Percentiles rank a stretch among this genome's conserved stretches.
phyloP scores from a whole-genome alignment of 53 echinoderm and acorn worm species.

The Paracentrotus lividus region DNA sequence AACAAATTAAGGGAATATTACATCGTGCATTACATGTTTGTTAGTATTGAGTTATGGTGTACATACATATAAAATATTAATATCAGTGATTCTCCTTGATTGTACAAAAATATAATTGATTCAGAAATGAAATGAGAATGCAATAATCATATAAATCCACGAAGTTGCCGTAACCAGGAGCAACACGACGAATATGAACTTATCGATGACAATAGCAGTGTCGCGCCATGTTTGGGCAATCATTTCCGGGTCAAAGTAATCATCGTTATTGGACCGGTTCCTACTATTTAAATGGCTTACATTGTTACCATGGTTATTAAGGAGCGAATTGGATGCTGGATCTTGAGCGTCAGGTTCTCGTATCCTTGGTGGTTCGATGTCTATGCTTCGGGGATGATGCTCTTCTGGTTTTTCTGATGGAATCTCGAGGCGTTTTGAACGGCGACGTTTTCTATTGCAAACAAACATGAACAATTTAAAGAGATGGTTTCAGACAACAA shows the following conservation, averaged over 20 bases:
- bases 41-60: too few species aligned
- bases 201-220: conserved; percentile 41
- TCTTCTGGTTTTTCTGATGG: background rate
- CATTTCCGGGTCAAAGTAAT: conserved; percentile 11
- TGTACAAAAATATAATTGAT: too few species aligned
- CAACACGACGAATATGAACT: conserved; percentile 26
- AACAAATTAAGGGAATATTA: too few species aligned
- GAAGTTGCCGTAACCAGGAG: background rate
- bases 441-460: background rate
- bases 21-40: too few species aligned
- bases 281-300: background rate
- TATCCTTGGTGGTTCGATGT: background rate
- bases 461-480: too few species aligned
- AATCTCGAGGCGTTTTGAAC: background rate
- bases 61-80: too few species aligned
- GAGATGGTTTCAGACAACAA: too few species aligned
- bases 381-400: background rate
- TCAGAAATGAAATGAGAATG: background rate
- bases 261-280: background rate
- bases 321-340: background rate
- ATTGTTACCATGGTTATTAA: background rate
- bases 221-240: conserved; percentile 49
- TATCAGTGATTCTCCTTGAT: too few species aligned
- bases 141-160: background rate
- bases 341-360: background rate